A percentile compares a stretch with the other conserved stretches of the same genome.
Evolutionary conservation across 2,888 invertebrate species (phyloP).

Genomic region (Siphonodentalium dalli): DNA sequence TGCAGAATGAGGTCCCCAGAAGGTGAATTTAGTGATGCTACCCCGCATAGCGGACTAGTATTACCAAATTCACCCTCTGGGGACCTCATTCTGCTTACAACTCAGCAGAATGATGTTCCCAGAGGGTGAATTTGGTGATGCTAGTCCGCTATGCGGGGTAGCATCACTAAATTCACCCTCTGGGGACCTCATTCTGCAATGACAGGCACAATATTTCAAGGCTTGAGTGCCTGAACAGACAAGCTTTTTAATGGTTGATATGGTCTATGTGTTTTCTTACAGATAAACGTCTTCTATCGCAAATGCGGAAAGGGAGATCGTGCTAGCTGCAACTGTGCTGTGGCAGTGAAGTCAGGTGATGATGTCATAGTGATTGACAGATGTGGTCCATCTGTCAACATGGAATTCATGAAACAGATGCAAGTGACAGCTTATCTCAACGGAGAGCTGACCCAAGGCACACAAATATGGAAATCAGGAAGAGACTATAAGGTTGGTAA

Average conservation of each 20-base stretch:
- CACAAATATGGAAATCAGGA: slow-evolving; percentile 9
- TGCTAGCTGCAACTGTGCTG: slow-evolving; percentile 47
- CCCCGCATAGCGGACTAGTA: no score
- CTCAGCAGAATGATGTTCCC: no score
- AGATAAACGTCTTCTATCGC: slow-evolving; percentile 34
- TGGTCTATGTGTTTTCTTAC: not conserved
- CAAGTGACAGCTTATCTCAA: slow-evolving; percentile 29
- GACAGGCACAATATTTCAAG: not conserved
- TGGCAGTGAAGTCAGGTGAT: slow-evolving; percentile 36
- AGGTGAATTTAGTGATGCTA: no score
- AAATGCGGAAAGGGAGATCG: slow-evolving; percentile 21
- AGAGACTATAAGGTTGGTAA: not conserved
- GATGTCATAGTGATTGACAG: slow-evolving; percentile 41
- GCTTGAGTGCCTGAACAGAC: not conserved
- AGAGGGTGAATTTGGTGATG: no score
- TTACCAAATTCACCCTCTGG: no score
- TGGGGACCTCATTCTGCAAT: no score
- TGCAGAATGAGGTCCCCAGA: no score
- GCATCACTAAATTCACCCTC: no score
- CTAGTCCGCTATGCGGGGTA: no score
- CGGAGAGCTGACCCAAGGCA: slow-evolving; percentile 35
- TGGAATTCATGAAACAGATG: slow-evolving; percentile 12
- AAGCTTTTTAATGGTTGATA: not conserved
- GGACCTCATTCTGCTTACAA: no score
- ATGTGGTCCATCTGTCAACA: slow-evolving; percentile 28